These are phyloP conservation scores for Morpho deidamia DNA, from an alignment of 2,888 invertebrate genomes.

Conservation along the genomic window DNA sequence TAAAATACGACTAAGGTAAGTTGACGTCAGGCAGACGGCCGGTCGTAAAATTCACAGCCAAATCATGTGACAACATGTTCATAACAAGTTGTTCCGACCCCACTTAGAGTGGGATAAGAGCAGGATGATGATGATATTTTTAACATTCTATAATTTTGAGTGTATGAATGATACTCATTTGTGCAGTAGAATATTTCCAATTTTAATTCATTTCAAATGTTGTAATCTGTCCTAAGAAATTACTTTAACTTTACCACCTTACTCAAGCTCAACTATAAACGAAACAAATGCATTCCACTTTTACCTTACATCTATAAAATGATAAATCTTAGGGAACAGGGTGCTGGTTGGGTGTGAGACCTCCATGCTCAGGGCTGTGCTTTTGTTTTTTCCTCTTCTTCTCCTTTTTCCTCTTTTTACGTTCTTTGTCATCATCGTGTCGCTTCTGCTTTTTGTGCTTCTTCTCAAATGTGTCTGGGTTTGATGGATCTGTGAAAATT, in stretches of 20 bases:
- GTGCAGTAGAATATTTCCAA: too few species aligned
- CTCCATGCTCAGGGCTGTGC: slow-evolving; percentile 92
- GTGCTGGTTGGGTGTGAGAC: slow-evolving; percentile 74
- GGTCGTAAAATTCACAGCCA: too few species aligned
- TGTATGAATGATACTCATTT: too few species aligned
- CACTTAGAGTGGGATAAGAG: too few species aligned
- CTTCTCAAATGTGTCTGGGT: slow-evolving; percentile 93
- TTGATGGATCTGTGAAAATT: slow-evolving; percentile 72
- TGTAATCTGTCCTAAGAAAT: too few species aligned
- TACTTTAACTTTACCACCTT: neutral
- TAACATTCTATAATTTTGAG: too few species aligned
- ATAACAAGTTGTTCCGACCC: too few species aligned
- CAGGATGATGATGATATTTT: too few species aligned
- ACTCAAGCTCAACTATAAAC: neutral
- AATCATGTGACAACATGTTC: too few species aligned
- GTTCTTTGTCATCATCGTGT: slow-evolving; percentile 95
- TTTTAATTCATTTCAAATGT: too few species aligned
- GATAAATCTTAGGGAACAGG: slow-evolving; percentile 43
- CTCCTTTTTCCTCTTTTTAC: slow-evolving; percentile 96
- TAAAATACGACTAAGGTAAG: too few species aligned
- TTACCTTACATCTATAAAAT: neutral
- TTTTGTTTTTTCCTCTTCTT: slow-evolving; percentile 97
- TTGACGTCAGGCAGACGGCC: too few species aligned
- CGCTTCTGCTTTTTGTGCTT: slow-evolving; percentile 97
- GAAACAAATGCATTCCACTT: slow-evolving; percentile 1